Conservation (phyloP, 2,797 vertebrate genomes). For the Paguma larvata region DNA sequence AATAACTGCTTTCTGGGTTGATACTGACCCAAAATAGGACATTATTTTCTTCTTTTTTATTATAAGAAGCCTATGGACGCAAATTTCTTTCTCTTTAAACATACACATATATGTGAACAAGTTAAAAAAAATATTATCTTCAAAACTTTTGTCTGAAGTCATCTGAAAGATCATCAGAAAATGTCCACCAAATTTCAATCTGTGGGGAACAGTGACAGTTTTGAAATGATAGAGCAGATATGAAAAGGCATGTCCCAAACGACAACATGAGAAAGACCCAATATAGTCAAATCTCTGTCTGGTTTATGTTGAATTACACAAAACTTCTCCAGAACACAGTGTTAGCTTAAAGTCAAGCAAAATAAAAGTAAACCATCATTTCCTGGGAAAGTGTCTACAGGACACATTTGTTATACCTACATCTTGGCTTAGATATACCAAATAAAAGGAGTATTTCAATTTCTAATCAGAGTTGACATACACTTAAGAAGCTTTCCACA, state of each 20-base stretch:
- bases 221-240: background rate
- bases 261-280: background rate
- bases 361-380: conserved; percentile 43
- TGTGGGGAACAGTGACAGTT: background rate
- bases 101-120: background rate
- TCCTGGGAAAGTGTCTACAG: background rate
- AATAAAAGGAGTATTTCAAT: conserved; percentile 14
- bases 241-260: background rate
- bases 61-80: background rate
- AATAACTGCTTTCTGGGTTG: conserved; percentile 36
- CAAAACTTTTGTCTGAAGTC: conserved; percentile 31
- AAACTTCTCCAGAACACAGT: background rate
- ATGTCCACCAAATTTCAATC: background rate
- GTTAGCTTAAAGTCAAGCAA: conserved; percentile 13
- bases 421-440: background rate
- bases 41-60: background rate
- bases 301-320: background rate
- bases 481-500: conserved; percentile 14
- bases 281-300: background rate
- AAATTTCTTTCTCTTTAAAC: conserved; percentile 29
- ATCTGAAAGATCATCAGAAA: conserved; percentile 3
- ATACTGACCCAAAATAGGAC: background rate
- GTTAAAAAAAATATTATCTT: background rate
- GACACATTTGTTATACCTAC: background rate
- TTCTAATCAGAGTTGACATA: conserved; percentile 8